These are phyloP conservation scores for Crossaster papposus DNA, from an alignment of 53 echinoderm and acorn worm species.

Conservation along the genomic window DNA sequence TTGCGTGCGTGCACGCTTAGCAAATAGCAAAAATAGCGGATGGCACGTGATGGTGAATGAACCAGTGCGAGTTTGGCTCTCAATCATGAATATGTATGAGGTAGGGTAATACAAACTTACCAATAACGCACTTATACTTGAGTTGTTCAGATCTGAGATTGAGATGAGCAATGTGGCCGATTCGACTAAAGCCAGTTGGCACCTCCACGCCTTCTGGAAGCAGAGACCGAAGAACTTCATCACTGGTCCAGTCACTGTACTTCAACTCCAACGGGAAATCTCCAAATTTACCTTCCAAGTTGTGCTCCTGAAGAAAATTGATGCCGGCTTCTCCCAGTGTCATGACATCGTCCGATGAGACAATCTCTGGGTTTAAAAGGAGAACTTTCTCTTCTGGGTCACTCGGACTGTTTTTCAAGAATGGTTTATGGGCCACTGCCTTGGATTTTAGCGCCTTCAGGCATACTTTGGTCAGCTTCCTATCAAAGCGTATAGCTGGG, in stretches of 20 bases:
- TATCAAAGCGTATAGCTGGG: slow-evolving; percentile 59
- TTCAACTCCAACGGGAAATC: slow-evolving; percentile 71
- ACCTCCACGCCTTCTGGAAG: slow-evolving; percentile 78
- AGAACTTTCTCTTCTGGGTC: slow-evolving; percentile 52
- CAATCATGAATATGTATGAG: too few relatives aligned
- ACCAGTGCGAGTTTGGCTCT: too few relatives aligned
- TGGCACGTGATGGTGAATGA: too few relatives aligned
- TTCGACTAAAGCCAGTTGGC: slow-evolving; percentile 81
- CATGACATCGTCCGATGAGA: slow-evolving; percentile 23
- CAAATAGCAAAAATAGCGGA: too few relatives aligned
- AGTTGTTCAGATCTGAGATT: slow-evolving; percentile 84
- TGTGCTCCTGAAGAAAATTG: slow-evolving; percentile 57
- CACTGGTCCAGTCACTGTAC: slow-evolving; percentile 77
- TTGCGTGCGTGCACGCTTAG: too few relatives aligned
- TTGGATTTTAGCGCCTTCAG: slow-evolving; percentile 54
- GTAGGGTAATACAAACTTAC: slow-evolving; percentile 26
- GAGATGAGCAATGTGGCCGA: slow-evolving; percentile 93
- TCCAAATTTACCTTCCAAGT: slow-evolving; percentile 65
- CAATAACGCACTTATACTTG: slow-evolving; percentile 85
- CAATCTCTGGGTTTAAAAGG: slow-evolving; percentile 68
- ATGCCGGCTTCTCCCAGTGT: slow-evolving; percentile 45
- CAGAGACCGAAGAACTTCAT: slow-evolving; percentile 78
- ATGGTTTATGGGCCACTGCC: slow-evolving; percentile 49
- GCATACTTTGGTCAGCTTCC: slow-evolving; percentile 36
- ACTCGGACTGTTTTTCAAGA: slow-evolving; percentile 58